Conservation (phyloP, 2,888 invertebrate genomes). For the Amphiduros pacificus region DNA sequence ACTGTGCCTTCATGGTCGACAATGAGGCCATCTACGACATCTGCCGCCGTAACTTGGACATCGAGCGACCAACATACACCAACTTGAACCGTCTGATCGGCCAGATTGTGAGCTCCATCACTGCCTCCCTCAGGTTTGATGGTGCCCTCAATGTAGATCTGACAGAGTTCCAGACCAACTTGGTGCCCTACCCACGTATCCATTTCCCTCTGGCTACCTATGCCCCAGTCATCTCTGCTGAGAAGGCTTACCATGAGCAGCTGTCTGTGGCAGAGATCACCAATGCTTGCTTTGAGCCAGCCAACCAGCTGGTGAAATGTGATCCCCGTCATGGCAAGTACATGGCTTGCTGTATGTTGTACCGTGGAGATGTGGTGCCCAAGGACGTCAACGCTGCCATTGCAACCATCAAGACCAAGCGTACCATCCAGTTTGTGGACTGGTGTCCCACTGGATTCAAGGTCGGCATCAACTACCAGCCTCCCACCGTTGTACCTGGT, state of each 20-base stretch:
- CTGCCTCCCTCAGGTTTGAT: slow-evolving; percentile 1
- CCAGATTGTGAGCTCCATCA: slow-evolving; percentile 2
- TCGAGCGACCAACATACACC: slow-evolving; percentile 81
- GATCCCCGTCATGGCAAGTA: background rate
- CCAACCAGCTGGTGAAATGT: slow-evolving; percentile 1
- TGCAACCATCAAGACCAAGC: slow-evolving; percentile 1
- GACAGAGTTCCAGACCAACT: background rate
- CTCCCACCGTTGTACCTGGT: background rate
- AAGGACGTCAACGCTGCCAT: background rate
- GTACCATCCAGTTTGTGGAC: slow-evolving; percentile 4
- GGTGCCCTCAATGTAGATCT: background rate
- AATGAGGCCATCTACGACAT: slow-evolving; percentile 69
- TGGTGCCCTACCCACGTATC: background rate
- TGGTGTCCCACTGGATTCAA: slow-evolving; percentile 2
- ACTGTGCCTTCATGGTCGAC: slow-evolving; percentile 47
- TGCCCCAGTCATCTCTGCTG: background rate
- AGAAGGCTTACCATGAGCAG: slow-evolving; percentile 2
- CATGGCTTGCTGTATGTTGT: background rate
- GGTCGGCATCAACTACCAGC: slow-evolving; percentile 1
- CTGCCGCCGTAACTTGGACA: slow-evolving; percentile 80
- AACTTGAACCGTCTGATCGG: slow-evolving; percentile 74
- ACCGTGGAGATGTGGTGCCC: background rate
- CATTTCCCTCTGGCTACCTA: background rate
- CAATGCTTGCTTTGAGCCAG: background rate
- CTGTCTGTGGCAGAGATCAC: background rate